A percentile compares a stretch with the other conserved stretches of the same genome.
These are phyloP conservation scores for Daphoenositta chrysoptera DNA, from an alignment of 2,113 vertebrate species.

Conservation along the genomic window DNA sequence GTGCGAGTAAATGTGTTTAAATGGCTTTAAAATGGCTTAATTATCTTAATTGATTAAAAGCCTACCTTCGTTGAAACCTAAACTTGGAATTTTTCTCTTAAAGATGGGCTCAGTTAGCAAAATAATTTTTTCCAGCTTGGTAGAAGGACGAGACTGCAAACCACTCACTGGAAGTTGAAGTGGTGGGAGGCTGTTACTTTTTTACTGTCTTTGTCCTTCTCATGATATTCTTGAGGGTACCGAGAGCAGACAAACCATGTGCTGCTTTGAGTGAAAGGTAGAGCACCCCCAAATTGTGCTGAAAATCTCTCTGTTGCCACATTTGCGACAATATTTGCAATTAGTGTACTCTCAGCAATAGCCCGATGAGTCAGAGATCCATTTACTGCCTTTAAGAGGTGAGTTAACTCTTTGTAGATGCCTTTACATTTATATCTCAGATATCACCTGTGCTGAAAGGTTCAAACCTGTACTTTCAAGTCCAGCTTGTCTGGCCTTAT, in stretches of 20 bases:
- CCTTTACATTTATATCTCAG: neutral
- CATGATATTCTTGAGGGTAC: rapidly evolving
- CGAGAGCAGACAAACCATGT: rapidly evolving
- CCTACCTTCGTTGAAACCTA: neutral
- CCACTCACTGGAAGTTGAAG: neutral
- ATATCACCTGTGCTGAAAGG: neutral
- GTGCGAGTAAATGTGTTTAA: neutral
- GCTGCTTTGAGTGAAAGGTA: neutral
- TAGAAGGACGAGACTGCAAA: neutral
- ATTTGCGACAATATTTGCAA: neutral
- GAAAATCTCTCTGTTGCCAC: neutral
- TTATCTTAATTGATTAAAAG: neutral
- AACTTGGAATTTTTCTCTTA: neutral
- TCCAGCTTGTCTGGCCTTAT: neutral
- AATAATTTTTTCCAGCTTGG: neutral
- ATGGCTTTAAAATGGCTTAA: neutral
- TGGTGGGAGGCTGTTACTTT: rapidly evolving
- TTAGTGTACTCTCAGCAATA: neutral
- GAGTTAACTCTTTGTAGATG: neutral
- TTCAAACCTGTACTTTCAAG: neutral
- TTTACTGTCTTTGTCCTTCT: neutral
- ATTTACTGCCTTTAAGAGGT: neutral
- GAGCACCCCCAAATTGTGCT: neutral
- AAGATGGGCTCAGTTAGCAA: neutral
- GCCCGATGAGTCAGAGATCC: neutral